Evolutionary conservation across 2,113 vertebrate genomes (phyloP).

Genomic region (Hucho hucho): DNA sequence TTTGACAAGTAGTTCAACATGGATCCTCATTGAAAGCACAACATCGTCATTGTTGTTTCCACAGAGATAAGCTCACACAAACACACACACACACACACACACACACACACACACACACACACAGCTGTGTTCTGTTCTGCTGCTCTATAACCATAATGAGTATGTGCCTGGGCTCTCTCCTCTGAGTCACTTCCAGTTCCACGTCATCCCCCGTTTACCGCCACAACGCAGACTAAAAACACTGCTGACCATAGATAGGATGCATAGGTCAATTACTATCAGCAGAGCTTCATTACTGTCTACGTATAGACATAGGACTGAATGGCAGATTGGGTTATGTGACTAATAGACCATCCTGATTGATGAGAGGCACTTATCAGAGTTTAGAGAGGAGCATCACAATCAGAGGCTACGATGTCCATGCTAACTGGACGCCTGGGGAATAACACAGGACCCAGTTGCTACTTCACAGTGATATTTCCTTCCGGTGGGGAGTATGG

Average conservation of each 20-base stretch:
- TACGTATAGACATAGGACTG: neutral
- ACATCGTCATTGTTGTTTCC: neutral
- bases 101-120: neutral
- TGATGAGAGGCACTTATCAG: neutral
- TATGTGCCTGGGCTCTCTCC: neutral
- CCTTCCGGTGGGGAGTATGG: conserved; percentile 2
- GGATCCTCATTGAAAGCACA: neutral
- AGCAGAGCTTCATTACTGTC: too few species aligned
- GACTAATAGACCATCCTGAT: neutral
- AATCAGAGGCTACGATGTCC: neutral
- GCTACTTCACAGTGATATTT: neutral
- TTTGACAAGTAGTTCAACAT: conserved; percentile 27
- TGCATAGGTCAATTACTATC: neutral
- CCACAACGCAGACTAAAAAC: neutral
- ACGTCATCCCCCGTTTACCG: neutral
- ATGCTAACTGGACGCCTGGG: neutral
- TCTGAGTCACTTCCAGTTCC: neutral
- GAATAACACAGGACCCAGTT: neutral
- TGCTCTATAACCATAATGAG: neutral
- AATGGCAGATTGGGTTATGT: neutral
- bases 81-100: conserved; percentile 80
- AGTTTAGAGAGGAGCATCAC: neutral
- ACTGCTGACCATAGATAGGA: neutral
- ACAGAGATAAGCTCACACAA: conserved; percentile 66
- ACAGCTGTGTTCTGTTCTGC: neutral